Evolutionary conservation across 1,140 invertebrate genomes (phyloP).

Genomic region (Ephestia elutella): DNA sequence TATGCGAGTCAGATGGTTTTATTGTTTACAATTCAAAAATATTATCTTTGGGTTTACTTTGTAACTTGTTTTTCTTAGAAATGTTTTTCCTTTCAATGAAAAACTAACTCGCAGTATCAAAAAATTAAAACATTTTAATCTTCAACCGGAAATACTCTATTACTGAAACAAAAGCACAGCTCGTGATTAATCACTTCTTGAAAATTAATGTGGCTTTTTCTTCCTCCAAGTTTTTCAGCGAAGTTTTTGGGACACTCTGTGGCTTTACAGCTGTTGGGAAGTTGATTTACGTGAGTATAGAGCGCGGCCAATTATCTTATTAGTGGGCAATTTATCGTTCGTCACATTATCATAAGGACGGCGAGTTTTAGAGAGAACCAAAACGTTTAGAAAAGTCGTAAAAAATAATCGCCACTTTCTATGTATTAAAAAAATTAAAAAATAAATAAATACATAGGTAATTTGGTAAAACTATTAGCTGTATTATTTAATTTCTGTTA

Average conservation of each 20-base stretch:
- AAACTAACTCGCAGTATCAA: no score
- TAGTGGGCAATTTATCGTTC: slow-evolving; percentile 68
- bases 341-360: slow-evolving; percentile 64
- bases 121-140: not conserved
- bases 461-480: no score
- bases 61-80: not conserved
- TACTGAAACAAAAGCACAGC: not conserved
- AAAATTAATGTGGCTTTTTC: not conserved
- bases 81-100: not conserved
- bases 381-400: slow-evolving; percentile 6
- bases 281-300: slow-evolving; percentile 66
- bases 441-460: no score
- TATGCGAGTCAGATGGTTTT: not conserved
- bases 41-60: no score
- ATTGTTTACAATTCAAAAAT: no score
- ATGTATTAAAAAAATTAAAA: no score
- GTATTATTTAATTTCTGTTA: no score
- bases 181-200: not conserved
- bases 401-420: no score
- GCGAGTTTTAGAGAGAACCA: slow-evolving; percentile 24
- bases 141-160: not conserved
- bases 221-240: not conserved
- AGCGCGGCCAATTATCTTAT: slow-evolving; percentile 69
- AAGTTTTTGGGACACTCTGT: not conserved
- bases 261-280: slow-evolving; percentile 53